Evolutionary conservation across 2,797 vertebrate species (phyloP), one percentile per base, ranked within the genome.

Genomic region (Crenuchus spilurus): DNA sequence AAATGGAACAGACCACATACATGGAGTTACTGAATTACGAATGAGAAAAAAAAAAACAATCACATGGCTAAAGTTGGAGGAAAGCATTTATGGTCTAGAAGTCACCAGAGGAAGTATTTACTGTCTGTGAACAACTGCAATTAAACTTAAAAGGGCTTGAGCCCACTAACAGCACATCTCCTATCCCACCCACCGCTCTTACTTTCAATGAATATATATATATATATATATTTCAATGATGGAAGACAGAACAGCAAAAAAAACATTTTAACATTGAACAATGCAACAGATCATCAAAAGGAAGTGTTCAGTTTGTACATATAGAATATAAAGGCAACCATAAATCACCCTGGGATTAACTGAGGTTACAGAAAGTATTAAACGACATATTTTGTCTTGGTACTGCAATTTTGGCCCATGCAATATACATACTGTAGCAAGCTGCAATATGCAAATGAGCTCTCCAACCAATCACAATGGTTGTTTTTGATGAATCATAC

Each of bases 91-190:
- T 13, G 75, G 67, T 80, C 70, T 77, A 69, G 65, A 69, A 80
- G 75, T 75, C 78, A 76, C 58, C 75, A 81, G 72, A 82, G 79
- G 82, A 83, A 84, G 75, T 77, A 69, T 82, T 80, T 84, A 82
- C 81, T 83, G 75, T 82, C 84, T 76, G 80, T 71, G 74, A 82
- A 86, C 82, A 83, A 83, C 76, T 54, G 81, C 83, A 83, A 82
- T 84, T 87, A 84, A 83, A 85, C 82, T 84, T 82, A 81, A 83
- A 87, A 85, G 85, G 67, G 54, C 33, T 70, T 35, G 18, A 42
- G 52, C 37, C 26, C 33, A 61, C 65, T 28, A 76, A 79, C 72
- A 70, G 30, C 48, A 63, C 72, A 61, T 64, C 41, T 65, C 57
- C 49, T 42, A 71, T 41, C 60, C 69, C 52, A 24, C 70, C 52